Conservation (phyloP, 2,888 invertebrate genomes). For the Elmis aenea region DNA sequence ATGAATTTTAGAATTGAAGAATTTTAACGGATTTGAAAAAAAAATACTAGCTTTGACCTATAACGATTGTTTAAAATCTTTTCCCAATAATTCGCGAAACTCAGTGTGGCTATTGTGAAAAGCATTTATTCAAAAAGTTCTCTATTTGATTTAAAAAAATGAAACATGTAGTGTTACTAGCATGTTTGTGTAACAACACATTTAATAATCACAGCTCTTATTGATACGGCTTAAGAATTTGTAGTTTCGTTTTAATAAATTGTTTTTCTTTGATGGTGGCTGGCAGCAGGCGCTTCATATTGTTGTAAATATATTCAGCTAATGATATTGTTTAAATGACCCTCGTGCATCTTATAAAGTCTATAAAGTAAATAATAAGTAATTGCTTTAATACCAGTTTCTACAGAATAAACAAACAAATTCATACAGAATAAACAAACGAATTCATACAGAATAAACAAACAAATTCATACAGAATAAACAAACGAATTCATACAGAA, state of each 20-base stretch:
- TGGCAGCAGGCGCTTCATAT: constrained; percentile 18
- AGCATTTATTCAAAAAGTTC: constrained; percentile 11
- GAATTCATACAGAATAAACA: no score
- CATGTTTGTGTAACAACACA: constrained; percentile 19
- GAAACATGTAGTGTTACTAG: constrained; percentile 12
- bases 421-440: no score
- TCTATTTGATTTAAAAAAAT: no score
- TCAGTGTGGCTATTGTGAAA: constrained; percentile 12
- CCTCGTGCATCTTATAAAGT: no score
- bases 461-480: no score
- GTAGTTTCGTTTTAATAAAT: constrained; percentile 15
- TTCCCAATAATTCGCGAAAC: no score
- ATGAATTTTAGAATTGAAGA: no score
- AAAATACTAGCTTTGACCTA: constrained; percentile 6
- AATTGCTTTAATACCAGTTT: not conserved
- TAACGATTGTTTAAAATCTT: no score
- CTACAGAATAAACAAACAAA: not conserved
- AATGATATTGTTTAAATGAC: constrained; percentile 12
- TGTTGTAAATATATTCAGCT: constrained; percentile 17
- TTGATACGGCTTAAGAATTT: constrained; percentile 15
- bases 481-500: no score
- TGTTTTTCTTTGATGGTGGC: constrained; percentile 13
- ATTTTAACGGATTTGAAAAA: constrained; percentile 12
- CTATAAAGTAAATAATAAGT: no score
- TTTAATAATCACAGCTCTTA: constrained; percentile 15